A percentile compares a stretch with the other conserved stretches of the same genome.
Conservation (phyloP, 2,888 invertebrate species). For the Tiliacea aurago region DNA sequence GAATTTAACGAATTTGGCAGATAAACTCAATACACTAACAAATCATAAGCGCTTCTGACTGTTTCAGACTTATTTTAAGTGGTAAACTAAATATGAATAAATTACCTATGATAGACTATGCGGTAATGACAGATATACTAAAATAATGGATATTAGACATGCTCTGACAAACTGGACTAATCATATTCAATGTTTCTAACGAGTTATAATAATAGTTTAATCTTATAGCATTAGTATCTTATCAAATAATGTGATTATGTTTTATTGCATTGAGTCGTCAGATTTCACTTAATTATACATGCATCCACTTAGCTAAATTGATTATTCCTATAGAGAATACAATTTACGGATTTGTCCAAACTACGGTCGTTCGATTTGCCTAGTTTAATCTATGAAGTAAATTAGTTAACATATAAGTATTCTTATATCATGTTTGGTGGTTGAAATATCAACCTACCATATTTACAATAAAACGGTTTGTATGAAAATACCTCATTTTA, state of each 20-base stretch:
- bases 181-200: slow-evolving; percentile 27
- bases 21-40: neutral
- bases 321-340: neutral
- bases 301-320: neutral
- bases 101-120: neutral
- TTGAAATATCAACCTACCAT: slow-evolving; percentile 22
- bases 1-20: neutral
- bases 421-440: neutral
- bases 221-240: slow-evolving; percentile 28
- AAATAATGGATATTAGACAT: slow-evolving; percentile 39
- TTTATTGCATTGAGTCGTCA: slow-evolving; percentile 37
- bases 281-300: slow-evolving; percentile 5
- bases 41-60: neutral
- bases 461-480: slow-evolving; percentile 29
- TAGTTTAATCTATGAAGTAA: slow-evolving; percentile 2
- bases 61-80: slow-evolving; percentile 6
- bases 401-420: slow-evolving; percentile 6
- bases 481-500: slow-evolving; percentile 53
- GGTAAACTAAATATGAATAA: neutral
- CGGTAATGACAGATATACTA: slow-evolving; percentile 12
- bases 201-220: slow-evolving; percentile 22
- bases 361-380: slow-evolving; percentile 1
- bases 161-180: slow-evolving; percentile 14
- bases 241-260: slow-evolving; percentile 40
- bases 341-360: slow-evolving; percentile 27